phyloP scores from a whole-genome alignment of 2,888 invertebrate species.

The Lissonota sp. region DNA sequence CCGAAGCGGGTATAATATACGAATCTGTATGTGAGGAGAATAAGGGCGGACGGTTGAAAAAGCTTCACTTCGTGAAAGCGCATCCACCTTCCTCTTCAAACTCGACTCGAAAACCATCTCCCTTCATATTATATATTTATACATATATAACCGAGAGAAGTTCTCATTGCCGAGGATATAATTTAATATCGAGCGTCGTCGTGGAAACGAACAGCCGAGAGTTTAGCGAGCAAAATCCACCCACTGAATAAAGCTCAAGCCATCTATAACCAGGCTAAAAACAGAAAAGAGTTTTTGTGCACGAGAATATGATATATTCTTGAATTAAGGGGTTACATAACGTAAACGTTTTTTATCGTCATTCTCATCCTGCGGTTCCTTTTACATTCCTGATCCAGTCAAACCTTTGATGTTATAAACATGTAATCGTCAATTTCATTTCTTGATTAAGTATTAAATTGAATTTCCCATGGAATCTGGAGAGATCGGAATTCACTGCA shows the following conservation, averaged over 20 bases:
- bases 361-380: not conserved
- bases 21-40: constrained; percentile 10
- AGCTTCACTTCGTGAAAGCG: constrained; percentile 45
- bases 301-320: not conserved
- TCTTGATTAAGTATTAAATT: too few relatives aligned
- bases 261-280: not conserved
- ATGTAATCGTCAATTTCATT: too few relatives aligned
- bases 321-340: not conserved
- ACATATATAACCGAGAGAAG: constrained; percentile 31
- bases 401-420: not conserved
- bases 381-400: not conserved
- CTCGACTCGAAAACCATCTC: constrained; percentile 5
- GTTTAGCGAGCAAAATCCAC: constrained; percentile 41
- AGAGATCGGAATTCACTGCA: too few relatives aligned
- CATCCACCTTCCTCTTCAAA: constrained; percentile 37
- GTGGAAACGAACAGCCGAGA: constrained; percentile 43
- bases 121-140: too few relatives aligned
- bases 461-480: too few relatives aligned
- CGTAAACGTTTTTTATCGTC: constrained; percentile 36
- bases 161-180: constrained; percentile 56
- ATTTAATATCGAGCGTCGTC: constrained; percentile 55
- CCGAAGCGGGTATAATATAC: constrained; percentile 18
- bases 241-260: constrained; percentile 26
- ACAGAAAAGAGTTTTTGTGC: not conserved
- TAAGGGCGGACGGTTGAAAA: constrained; percentile 4